Percentiles rank a stretch among this genome's conserved stretches.
Evolutionary conservation across 2,113 vertebrate species (phyloP).

Genomic region (Lichenostomus cassidix): DNA sequence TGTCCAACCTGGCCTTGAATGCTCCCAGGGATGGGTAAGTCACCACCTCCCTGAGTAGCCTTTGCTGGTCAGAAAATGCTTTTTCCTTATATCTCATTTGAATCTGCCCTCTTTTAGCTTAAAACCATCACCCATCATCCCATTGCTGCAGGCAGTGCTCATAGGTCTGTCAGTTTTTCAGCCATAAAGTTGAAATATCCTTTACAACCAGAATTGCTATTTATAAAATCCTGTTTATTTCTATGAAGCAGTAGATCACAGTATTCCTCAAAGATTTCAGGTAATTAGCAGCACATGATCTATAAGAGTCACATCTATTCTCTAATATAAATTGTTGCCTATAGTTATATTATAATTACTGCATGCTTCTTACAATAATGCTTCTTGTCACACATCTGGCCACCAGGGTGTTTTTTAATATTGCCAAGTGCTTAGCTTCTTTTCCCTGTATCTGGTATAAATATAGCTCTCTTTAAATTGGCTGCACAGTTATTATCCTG

Average conservation of each 20-base stretch:
- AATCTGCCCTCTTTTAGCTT: background rate
- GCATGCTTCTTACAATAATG: background rate
- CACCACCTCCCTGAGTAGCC: background rate
- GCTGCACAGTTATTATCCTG: background rate
- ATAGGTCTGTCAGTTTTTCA: background rate
- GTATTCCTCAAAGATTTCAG: background rate
- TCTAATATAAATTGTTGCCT: background rate
- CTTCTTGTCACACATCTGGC: background rate
- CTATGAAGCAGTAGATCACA: background rate
- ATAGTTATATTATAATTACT: background rate
- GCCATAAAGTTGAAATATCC: background rate
- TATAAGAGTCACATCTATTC: background rate
- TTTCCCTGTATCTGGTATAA: background rate
- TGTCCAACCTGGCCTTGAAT: too few relatives aligned
- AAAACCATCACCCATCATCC: background rate
- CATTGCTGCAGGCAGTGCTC: too few relatives aligned
- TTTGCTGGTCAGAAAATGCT: background rate
- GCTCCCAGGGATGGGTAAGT: background rate
- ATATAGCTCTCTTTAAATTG: background rate
- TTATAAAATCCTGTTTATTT: background rate
- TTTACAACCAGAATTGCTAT: background rate
- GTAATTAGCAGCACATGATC: background rate
- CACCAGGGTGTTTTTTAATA: background rate
- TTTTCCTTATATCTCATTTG: accelerated
- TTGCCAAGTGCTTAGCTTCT: background rate